Base-by-base conservation (phyloP, 2,113 vertebrate genomes). In the Paratilapia polleni region DNA sequence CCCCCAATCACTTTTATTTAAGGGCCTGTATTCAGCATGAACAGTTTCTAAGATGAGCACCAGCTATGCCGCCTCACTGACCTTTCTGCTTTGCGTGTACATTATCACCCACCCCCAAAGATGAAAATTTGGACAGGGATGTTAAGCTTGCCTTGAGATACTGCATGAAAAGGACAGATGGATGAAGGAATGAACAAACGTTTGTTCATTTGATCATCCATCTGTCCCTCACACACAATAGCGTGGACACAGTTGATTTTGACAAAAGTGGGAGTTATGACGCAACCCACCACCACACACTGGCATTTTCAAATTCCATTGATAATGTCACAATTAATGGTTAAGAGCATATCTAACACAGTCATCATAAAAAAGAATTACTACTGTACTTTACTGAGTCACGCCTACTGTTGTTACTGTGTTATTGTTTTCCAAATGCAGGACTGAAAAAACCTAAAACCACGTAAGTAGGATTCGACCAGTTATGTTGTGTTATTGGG, bases 121-220 rank as follows among this genome's bases (percentile, higher is more conserved):
- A 87, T 8, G 62, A 14, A 80, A n/a, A 80, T 49, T 38, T 83
- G 82, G 81, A 89, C 60, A 24, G 28, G 68, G 60, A 86, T 75
- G 57, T 75, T 63, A 56, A 81, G 36, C 63, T 78, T 87, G 41
- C 83, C 24, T 14, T 61, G 78, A 83, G 78, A 86, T 28, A 5
- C 82, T 82, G 86, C 81, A 43, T 59, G 19, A 38, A 24, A 78
- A 22, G 61, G 76, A 83, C 91, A 93, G 92, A 93, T 88, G 91
- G 91, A 76, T 22, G 41, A 77, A 82, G 76, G 79, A 88, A 88
- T 78, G 85, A 90, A 87, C 77, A 92, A 92, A 83, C 38, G 11
- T 79, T 91, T 89, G 82, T 88, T 92, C 90, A 87, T 83, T 93
- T 81, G 64, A 87, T 77, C 3, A 38, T 89, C 93, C 93, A 92